Percentiles rank a stretch among this genome's conserved stretches.
These are phyloP conservation scores for Eupithecia tripunctaria DNA, from an alignment of 2,888 invertebrate species.

Conservation along the genomic window DNA sequence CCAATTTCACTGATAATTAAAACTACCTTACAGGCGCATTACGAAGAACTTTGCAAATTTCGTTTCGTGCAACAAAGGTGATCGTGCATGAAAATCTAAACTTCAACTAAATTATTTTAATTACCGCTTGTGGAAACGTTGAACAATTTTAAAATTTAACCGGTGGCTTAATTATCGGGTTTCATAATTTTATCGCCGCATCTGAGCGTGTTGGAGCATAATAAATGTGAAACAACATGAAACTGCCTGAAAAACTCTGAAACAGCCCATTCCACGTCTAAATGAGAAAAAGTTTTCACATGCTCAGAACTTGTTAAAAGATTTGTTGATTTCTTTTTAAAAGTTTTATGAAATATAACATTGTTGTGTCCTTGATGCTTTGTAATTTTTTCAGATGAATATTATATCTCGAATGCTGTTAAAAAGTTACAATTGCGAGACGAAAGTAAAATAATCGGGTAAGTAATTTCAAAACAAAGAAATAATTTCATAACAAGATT, in stretches of 20 bases:
- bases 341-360: conserved; percentile 13
- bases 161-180: conserved; percentile 17
- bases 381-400: neutral
- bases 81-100: conserved; percentile 14
- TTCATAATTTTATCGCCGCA: conserved; percentile 36
- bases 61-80: conserved; percentile 3
- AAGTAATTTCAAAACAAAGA: neutral
- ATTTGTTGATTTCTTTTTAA: conserved; percentile 2
- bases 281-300: conserved; percentile 43
- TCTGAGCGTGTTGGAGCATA: conserved; percentile 45
- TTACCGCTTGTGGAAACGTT: conserved; percentile 6
- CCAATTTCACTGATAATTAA: neutral
- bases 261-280: conserved; percentile 37
- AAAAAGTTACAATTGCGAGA: neutral
- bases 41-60: neutral
- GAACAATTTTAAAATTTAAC: conserved; percentile 23
- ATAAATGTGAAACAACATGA: conserved; percentile 43
- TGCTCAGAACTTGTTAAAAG: conserved; percentile 30
- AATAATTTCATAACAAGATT: neutral
- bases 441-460: neutral
- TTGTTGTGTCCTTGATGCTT: neutral
- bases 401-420: neutral
- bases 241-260: conserved; percentile 19
- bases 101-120: conserved; percentile 14
- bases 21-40: neutral